Conservation (phyloP, 2,113 vertebrate species). For the Hoplias malabaricus region DNA sequence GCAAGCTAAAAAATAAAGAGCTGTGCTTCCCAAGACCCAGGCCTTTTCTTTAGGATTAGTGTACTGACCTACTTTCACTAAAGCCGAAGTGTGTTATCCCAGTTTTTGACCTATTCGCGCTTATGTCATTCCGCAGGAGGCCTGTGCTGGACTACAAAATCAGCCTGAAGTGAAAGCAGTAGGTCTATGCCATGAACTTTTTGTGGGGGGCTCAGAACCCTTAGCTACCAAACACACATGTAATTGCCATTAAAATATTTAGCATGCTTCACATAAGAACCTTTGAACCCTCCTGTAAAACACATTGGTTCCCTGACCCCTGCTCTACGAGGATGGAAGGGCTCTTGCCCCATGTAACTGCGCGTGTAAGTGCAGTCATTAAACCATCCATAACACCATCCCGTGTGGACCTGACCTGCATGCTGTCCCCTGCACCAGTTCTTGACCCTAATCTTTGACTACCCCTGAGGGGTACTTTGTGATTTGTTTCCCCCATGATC, state of each 20-base stretch:
- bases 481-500: no score
- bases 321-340: constrained; percentile 1
- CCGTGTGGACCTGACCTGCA: background rate
- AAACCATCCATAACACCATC: background rate
- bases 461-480: no score
- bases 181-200: background rate
- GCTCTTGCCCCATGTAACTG: constrained; percentile 21
- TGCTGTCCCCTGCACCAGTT: no score
- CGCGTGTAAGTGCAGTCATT: constrained; percentile 19
- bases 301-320: constrained; percentile 5
- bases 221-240: background rate
- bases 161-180: background rate
- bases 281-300: constrained; percentile 23
- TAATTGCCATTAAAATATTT: constrained; percentile 15
- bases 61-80: constrained; percentile 17
- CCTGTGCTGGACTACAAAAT: background rate
- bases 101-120: constrained; percentile 26
- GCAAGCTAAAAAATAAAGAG: background rate
- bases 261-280: background rate
- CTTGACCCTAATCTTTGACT: no score
- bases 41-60: constrained; percentile 36
- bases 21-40: constrained; percentile 27
- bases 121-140: background rate
- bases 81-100: constrained; percentile 30
- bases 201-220: background rate